A percentile compares a stretch with the other conserved stretches of the same genome.
phyloP scores from a whole-genome alignment of 1,140 invertebrate species.

The Augochlora pura region DNA sequence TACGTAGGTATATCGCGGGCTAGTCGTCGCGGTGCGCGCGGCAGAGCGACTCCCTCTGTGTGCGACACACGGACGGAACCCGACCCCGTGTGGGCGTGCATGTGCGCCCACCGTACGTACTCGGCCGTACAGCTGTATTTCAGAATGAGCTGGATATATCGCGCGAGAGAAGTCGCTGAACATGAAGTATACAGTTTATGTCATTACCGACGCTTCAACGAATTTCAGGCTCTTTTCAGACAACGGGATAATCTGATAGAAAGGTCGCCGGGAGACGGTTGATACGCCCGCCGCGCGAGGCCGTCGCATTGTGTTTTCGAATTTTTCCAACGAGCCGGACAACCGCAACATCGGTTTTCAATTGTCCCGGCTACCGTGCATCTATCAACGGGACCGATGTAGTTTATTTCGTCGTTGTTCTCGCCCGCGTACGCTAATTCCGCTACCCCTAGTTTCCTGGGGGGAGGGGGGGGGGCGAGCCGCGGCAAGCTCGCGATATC shows the following conservation, averaged over 20 bases:
- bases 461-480: background rate
- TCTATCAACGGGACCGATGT: conserved; percentile 6
- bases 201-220: conserved; percentile 70
- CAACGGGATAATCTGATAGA: conserved; percentile 47
- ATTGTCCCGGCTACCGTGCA: background rate
- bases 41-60: conserved; percentile 7
- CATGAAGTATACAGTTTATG: conserved; percentile 70
- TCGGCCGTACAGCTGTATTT: conserved; percentile 63
- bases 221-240: conserved; percentile 66
- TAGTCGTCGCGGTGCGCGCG: background rate
- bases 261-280: conserved; percentile 20
- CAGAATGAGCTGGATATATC: conserved; percentile 71
- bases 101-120: conserved; percentile 29
- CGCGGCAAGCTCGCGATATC: background rate
- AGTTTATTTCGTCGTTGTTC: conserved; percentile 6
- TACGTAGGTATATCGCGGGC: conserved; percentile 10
- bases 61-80: background rate
- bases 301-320: conserved; percentile 20
- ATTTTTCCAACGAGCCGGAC: conserved; percentile 15
- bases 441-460: background rate
- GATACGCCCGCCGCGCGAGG: background rate
- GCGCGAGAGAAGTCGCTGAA: conserved; percentile 63
- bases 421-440: conserved; percentile 1
- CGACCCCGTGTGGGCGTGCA: conserved; percentile 16
- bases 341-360: background rate